These are phyloP conservation scores for Ochlodes sylvanus DNA, from an alignment of 2,888 invertebrate genomes.

Conservation along the genomic window DNA sequence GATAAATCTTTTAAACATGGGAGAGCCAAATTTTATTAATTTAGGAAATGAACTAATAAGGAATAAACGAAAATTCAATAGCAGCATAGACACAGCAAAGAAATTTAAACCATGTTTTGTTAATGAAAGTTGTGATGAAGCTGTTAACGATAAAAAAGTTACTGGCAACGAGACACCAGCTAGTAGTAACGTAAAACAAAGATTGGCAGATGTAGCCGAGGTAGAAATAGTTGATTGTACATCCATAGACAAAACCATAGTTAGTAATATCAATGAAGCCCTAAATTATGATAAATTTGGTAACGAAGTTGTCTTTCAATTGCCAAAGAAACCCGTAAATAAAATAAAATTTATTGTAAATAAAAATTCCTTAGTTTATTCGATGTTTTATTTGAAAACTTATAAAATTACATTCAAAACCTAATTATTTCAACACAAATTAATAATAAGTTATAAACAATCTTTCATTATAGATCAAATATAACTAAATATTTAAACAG, in stretches of 20 bases:
- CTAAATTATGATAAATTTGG: slow-evolving; percentile 73
- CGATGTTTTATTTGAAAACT: slow-evolving; percentile 25
- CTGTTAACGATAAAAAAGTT: slow-evolving; percentile 10
- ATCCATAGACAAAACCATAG: slow-evolving; percentile 55
- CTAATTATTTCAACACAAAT: background rate
- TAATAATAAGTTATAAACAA: no score
- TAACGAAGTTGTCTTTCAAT: slow-evolving; percentile 60
- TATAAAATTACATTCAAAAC: background rate
- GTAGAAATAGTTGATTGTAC: slow-evolving; percentile 69
- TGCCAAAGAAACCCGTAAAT: slow-evolving; percentile 66
- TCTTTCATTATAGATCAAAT: no score
- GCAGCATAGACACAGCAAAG: slow-evolving; percentile 41
- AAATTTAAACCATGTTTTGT: slow-evolving; percentile 50
- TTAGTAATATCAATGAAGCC: slow-evolving; percentile 70
- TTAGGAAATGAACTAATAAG: slow-evolving; percentile 46
- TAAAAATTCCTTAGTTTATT: slow-evolving; percentile 52
- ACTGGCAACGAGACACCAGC: slow-evolving; percentile 19
- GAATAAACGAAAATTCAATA: slow-evolving; percentile 49
- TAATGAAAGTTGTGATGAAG: slow-evolving; percentile 24
- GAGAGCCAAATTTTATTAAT: slow-evolving; percentile 60
- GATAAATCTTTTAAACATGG: slow-evolving; percentile 61
- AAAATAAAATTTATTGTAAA: slow-evolving; percentile 68
- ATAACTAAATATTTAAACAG: background rate
- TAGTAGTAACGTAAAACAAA: slow-evolving; percentile 26
- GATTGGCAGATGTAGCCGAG: slow-evolving; percentile 15